Percentiles rank a stretch among this genome's conserved stretches.
Evolutionary conservation across 2,888 invertebrate species (phyloP).

Genomic region (Caenorhabditis angaria): DNA sequence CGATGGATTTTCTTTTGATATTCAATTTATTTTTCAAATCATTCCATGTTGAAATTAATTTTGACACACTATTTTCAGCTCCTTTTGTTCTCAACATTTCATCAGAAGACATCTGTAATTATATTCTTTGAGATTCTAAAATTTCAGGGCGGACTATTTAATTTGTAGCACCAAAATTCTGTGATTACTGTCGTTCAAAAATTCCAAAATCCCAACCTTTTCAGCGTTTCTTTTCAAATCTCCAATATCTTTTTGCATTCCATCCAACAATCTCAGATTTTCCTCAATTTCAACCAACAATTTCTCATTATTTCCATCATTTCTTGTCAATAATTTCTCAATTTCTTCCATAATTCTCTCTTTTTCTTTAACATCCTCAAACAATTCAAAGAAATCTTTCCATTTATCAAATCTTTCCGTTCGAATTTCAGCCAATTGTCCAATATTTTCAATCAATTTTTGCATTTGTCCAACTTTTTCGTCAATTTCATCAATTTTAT

Average conservation of each 20-base stretch:
- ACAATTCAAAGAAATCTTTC: slow-evolving; percentile 16
- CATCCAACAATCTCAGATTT: no score
- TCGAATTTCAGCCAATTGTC: slow-evolving; percentile 28
- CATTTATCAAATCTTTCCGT: slow-evolving; percentile 25
- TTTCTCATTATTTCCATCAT: slow-evolving; percentile 12
- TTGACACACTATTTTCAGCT: slow-evolving; percentile 16
- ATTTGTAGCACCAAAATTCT: no score
- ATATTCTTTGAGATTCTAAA: background rate
- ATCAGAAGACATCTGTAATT: slow-evolving; percentile 12
- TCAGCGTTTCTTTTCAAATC: slow-evolving; percentile 12
- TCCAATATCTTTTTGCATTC: slow-evolving; percentile 16
- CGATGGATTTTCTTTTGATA: slow-evolving; percentile 3
- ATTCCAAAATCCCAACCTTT: background rate
- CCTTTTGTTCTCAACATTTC: slow-evolving; percentile 21
- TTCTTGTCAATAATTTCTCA: background rate
- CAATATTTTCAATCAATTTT: slow-evolving; percentile 21
- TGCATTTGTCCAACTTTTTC: slow-evolving; percentile 26
- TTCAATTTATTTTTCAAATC: slow-evolving; percentile 9
- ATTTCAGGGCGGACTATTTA: no score
- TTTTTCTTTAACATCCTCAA: slow-evolving; percentile 26
- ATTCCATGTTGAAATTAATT: slow-evolving; percentile 6
- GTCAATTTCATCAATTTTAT: slow-evolving; percentile 30
- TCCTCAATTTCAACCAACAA: slow-evolving; percentile 25
- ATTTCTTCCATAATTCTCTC: slow-evolving; percentile 26
- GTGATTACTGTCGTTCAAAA: background rate